Evolutionary conservation across 2,888 invertebrate species (phyloP).

Genomic region (Zaprionus bogoriensis): DNA sequence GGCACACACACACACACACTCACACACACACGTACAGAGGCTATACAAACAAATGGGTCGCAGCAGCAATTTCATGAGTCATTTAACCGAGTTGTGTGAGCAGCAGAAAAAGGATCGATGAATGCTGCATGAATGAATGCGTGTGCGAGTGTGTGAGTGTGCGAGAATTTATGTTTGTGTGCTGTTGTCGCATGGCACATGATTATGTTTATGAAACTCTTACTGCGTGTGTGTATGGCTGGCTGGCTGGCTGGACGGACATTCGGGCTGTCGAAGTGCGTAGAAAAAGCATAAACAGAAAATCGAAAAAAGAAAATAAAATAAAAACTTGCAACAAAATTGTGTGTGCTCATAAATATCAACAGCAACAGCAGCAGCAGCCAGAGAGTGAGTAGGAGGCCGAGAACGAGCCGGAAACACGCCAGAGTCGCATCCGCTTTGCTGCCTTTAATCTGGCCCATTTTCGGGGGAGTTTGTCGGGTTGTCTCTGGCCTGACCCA

Average conservation of each 20-base stretch:
- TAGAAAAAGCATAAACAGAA: slow-evolving; percentile 71
- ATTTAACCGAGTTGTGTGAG: slow-evolving; percentile 68
- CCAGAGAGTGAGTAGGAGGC: slow-evolving; percentile 6
- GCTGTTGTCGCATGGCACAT: slow-evolving; percentile 55
- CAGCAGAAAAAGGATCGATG: slow-evolving; percentile 67
- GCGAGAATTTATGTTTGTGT: slow-evolving; percentile 8
- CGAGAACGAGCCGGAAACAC: slow-evolving; percentile 54
- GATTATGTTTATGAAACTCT: slow-evolving; percentile 67
- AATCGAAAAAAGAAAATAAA: slow-evolving; percentile 64
- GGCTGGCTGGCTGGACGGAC: slow-evolving; percentile 21
- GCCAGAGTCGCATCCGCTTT: slow-evolving; percentile 65
- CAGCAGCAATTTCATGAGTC: slow-evolving; percentile 76
- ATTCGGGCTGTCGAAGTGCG: slow-evolving; percentile 58
- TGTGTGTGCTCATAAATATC: slow-evolving; percentile 58
- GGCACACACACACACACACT: slow-evolving; percentile 6
- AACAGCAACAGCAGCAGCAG: slow-evolving; percentile 12
- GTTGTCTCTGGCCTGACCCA: slow-evolving; percentile 60
- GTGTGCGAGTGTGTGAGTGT: slow-evolving; percentile 6
- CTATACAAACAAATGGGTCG: slow-evolving; percentile 65
- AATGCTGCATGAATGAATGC: slow-evolving; percentile 35
- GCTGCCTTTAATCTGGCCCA: slow-evolving; percentile 66
- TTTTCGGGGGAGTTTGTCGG: slow-evolving; percentile 29
- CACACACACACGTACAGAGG: slow-evolving; percentile 10
- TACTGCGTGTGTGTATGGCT: slow-evolving; percentile 17
- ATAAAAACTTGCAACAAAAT: slow-evolving; percentile 45